Percentiles rank a stretch among this genome's conserved stretches.
Evolutionary conservation across 2,888 invertebrate species (phyloP).

Genomic region (Pseudanteris insignis): DNA sequence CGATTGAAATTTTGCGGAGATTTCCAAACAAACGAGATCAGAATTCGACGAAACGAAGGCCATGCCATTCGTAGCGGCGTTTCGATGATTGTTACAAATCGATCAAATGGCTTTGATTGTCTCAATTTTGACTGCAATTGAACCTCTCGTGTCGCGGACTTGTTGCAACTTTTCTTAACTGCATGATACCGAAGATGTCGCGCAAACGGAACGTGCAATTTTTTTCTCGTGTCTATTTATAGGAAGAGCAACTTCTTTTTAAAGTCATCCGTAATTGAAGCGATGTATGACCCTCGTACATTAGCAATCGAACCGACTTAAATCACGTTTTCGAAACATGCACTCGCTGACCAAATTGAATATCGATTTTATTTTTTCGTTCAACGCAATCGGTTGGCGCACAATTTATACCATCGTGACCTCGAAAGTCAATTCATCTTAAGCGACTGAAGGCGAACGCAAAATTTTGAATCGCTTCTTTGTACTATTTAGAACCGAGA

Average conservation of each 20-base stretch:
- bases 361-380: no score
- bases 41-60: slow-evolving; percentile 2
- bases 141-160: slow-evolving; percentile 14
- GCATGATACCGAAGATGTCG: slow-evolving; percentile 2
- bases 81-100: slow-evolving; percentile 7
- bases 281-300: no score
- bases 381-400: no score
- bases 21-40: neutral
- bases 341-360: no score
- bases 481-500: no score
- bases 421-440: no score
- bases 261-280: slow-evolving; percentile 24
- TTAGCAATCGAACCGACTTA: no score
- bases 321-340: no score
- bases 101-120: slow-evolving; percentile 18
- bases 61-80: neutral
- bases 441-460: no score
- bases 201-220: slow-evolving; percentile 19
- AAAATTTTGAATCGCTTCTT: no score
- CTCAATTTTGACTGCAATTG: slow-evolving; percentile 25
- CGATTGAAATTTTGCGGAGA: neutral
- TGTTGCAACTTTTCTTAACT: slow-evolving; percentile 1
- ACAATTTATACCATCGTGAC: no score
- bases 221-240: slow-evolving; percentile 32
- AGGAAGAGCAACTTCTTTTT: slow-evolving; percentile 26